Evolutionary conservation across 2,888 invertebrate genomes (phyloP).

Genomic region (Scaptomyza cyrtandrae): DNA sequence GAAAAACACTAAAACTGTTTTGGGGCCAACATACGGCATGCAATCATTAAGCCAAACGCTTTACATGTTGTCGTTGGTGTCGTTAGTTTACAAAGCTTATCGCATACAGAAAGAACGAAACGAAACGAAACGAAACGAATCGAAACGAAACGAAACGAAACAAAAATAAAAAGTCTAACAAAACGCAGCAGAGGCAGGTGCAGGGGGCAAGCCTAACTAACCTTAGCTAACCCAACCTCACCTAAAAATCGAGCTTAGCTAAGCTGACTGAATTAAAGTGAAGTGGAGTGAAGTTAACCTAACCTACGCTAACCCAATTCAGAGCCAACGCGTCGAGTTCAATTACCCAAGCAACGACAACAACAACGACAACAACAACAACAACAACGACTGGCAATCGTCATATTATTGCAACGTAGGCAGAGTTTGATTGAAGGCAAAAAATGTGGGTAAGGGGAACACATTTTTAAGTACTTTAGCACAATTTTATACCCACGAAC

Average conservation of each 20-base stretch:
- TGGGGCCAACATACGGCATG: conserved; percentile 14
- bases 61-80: conserved; percentile 29
- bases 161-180: conserved; percentile 2
- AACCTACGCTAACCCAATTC: conserved; percentile 80
- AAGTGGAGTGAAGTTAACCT: conserved; percentile 56
- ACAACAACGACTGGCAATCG: conserved; percentile 42
- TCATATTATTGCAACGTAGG: conserved; percentile 33
- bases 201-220: conserved; percentile 35
- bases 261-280: conserved; percentile 10
- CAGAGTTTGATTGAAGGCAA: background rate
- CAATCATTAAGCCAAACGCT: conserved; percentile 49
- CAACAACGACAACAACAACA: conserved; percentile 22
- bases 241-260: conserved; percentile 45
- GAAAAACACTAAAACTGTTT: conserved; percentile 5
- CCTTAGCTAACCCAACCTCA: conserved; percentile 2
- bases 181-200: conserved; percentile 40
- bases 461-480: background rate
- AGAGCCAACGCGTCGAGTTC: conserved; percentile 64
- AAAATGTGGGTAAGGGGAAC: background rate
- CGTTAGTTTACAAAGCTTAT: conserved; percentile 59
- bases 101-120: conserved; percentile 36
- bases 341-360: conserved; percentile 60
- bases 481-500: too few species aligned
- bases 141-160: conserved; percentile 22
- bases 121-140: conserved; percentile 17